Evolutionary conservation across 1,140 invertebrate genomes (phyloP), one percentile per base, ranked within the genome.

Genomic region (Drosophila takahashii): DNA sequence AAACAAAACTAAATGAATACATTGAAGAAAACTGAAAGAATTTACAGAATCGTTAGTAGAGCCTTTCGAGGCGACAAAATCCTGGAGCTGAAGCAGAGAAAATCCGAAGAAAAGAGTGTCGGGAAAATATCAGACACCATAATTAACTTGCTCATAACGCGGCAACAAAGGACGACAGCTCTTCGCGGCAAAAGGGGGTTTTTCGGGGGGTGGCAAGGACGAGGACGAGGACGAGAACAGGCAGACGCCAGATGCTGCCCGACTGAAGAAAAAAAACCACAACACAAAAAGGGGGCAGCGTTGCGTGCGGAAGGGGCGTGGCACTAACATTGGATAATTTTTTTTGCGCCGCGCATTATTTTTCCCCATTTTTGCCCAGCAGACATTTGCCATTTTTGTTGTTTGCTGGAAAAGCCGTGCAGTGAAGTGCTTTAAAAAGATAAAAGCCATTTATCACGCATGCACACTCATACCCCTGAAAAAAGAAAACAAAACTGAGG

Each of bases 361-460:
- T 65, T 32, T 39, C 44, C 45, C 41, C 59, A 42, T 22, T 45
- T 56, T 52, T 57, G 37, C 22, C 22, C 9, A 54, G 16, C 52
- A 67, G 47, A 77, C 56, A 36, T 44, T 66, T 51, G 58, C 44
- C 57, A 59, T 54, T 73, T 56, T 70, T 56, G 37, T 47, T 64
- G 42, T 50, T 50, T 77, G 44, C 6, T 52, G 50, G 51, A 75
- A 75, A 85, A 73, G 78, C 70, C 83, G 66, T 89, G 79, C 84
- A 83, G 36, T 53, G 79, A 83, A 86, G 83, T 86, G 84, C 83
- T 73, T 86, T 83, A 83, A 87, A 87, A 83, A 89, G 83, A 87
- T 87, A 87, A 87, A 87, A 87, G 84, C 84, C 84, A 87, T 87
- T 87, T 87, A 87, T 87, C 83, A 86, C 75, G 78, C 79, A 67